Evolutionary conservation across 2,797 vertebrate species (phyloP).

Genomic region (Ptychobarbus kaznakovi): DNA sequence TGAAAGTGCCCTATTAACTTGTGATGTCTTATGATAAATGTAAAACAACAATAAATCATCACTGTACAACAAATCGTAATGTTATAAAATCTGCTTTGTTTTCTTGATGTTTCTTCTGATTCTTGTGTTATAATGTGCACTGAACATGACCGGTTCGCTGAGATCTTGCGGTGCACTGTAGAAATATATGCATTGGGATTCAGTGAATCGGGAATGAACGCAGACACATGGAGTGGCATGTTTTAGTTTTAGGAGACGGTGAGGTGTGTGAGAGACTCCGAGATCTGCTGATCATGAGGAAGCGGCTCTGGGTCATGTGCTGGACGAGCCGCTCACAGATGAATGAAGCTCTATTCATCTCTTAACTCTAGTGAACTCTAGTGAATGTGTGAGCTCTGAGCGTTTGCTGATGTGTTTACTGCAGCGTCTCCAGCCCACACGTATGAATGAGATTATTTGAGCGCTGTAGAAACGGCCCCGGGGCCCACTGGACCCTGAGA

Average conservation of each 20-base stretch:
- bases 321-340: not conserved
- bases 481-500: not conserved
- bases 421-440: not conserved
- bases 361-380: slow-evolving; percentile 45
- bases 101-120: not conserved
- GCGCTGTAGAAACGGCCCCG: not conserved
- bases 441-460: slow-evolving; percentile 11
- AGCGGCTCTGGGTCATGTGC: slow-evolving; percentile 43
- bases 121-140: not conserved
- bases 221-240: not conserved
- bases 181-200: not conserved
- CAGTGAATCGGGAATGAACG: not conserved
- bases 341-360: slow-evolving; percentile 4
- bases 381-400: not conserved
- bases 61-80: too few species aligned
- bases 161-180: not conserved
- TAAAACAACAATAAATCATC: too few species aligned
- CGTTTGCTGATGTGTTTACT: slow-evolving; percentile 5
- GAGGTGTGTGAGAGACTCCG: not conserved
- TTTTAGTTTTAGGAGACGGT: not conserved
- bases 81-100: not conserved
- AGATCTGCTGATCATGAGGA: slow-evolving; percentile 44
- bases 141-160: not conserved
- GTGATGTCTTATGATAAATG: too few species aligned
- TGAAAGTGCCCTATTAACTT: too few species aligned